Evolutionary conservation across 2,888 invertebrate species (phyloP).

Genomic region (Bruchidius siliquastri): DNA sequence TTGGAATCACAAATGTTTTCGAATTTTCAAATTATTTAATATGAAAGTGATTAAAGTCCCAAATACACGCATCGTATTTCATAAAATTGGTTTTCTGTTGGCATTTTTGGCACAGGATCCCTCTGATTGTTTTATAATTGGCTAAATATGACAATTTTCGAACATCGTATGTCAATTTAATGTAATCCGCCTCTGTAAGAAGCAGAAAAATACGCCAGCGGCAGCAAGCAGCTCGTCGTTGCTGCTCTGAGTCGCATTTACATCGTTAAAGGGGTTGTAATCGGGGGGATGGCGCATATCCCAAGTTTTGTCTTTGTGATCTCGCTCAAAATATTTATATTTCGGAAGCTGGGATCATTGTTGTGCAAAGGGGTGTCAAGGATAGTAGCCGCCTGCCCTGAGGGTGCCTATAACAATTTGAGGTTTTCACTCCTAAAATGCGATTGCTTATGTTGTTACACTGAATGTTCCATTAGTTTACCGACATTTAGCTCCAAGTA

Average conservation of each 20-base stretch:
- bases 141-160: no score
- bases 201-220: conserved; percentile 36
- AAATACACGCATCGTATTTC: no score
- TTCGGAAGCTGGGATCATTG: conserved; percentile 32
- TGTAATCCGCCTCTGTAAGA: not conserved
- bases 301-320: conserved; percentile 47
- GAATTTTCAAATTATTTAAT: no score
- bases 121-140: no score
- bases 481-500: no score
- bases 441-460: not conserved
- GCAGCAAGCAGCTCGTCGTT: conserved; percentile 21
- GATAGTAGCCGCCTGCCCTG: conserved; percentile 23
- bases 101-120: no score
- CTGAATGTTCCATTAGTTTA: no score
- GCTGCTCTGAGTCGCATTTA: conserved; percentile 34
- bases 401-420: conserved; percentile 14
- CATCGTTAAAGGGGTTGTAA: conserved; percentile 40
- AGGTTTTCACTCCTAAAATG: conserved; percentile 9
- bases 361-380: conserved; percentile 15
- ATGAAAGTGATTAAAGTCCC: no score
- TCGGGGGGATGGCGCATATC: conserved; percentile 43
- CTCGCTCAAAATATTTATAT: conserved; percentile 45
- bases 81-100: no score
- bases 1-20: no score
- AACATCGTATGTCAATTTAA: no score